phyloP scores from a whole-genome alignment of 2,888 invertebrate genomes.

The Spilosoma lubricipeda region DNA sequence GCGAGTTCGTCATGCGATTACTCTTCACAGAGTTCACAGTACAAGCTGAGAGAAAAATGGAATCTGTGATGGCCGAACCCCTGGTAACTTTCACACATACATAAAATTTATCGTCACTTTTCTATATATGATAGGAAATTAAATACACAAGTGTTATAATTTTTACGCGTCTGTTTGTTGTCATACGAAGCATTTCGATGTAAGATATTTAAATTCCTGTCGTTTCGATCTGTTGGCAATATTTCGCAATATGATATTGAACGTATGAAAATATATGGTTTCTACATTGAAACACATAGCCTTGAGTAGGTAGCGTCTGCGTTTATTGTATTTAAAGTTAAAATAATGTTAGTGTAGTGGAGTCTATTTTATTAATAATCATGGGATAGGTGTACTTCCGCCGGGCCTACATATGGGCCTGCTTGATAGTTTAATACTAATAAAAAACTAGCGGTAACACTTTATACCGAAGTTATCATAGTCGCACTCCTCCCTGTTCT shows the following conservation, averaged over 20 bases:
- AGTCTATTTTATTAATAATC: neutral
- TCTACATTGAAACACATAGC: neutral
- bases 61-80: constrained; percentile 96
- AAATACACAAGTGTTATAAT: neutral
- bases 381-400: no score
- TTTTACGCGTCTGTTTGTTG: neutral
- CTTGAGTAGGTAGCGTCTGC: neutral
- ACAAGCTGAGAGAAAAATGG: constrained; percentile 98
- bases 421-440: no score
- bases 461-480: no score
- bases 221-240: no score
- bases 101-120: neutral
- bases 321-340: neutral
- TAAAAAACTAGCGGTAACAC: no score
- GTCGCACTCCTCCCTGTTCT: no score
- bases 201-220: no score
- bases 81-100: constrained; percentile 83
- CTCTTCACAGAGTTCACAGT: constrained; percentile 98
- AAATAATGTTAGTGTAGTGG: neutral
- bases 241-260: neutral
- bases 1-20: constrained; percentile 98
- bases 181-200: no score
- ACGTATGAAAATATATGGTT: neutral
- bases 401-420: no score
- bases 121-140: neutral